Evolutionary conservation across 53 echinoderm and acorn worm genomes (phyloP).

Genomic region (Holothuria scabra): DNA sequence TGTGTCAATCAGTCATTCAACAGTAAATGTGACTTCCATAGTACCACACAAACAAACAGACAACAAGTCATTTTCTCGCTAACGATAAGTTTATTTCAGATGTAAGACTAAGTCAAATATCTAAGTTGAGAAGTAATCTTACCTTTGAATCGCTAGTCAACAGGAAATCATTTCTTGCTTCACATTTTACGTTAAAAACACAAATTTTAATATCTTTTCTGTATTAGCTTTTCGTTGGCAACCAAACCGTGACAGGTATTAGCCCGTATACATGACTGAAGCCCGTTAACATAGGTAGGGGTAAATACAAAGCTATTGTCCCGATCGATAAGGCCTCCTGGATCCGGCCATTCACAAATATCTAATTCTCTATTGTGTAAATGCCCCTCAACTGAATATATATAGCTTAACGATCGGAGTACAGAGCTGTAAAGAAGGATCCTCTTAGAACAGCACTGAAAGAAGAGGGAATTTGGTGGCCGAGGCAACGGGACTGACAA

Average conservation of each 20-base stretch:
- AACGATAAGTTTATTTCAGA: too few relatives aligned
- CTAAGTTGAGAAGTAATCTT: too few relatives aligned
- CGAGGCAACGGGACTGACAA: constrained; percentile 35
- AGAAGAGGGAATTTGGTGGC: background rate
- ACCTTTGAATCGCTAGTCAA: too few relatives aligned
- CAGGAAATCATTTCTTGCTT: too few relatives aligned
- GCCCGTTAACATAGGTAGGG: background rate
- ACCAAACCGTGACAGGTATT: background rate
- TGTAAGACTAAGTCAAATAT: too few relatives aligned
- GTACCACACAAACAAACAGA: too few relatives aligned
- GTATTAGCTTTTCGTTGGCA: constrained; percentile 13
- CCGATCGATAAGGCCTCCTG: constrained; percentile 25
- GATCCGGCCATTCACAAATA: background rate
- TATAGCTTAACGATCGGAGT: background rate
- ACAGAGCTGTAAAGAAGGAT: background rate
- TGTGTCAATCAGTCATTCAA: too few relatives aligned
- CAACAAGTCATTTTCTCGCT: too few relatives aligned
- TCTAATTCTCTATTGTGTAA: constrained; percentile 13
- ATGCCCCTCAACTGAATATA: background rate
- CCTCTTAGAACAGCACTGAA: background rate
- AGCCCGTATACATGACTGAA: background rate
- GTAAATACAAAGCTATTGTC: background rate
- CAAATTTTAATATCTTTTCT: background rate
- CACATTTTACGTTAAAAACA: too few relatives aligned
- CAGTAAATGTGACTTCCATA: too few relatives aligned